phyloP scores from a whole-genome alignment of 2,113 vertebrate genomes.

The Sigmodon hispidus region DNA sequence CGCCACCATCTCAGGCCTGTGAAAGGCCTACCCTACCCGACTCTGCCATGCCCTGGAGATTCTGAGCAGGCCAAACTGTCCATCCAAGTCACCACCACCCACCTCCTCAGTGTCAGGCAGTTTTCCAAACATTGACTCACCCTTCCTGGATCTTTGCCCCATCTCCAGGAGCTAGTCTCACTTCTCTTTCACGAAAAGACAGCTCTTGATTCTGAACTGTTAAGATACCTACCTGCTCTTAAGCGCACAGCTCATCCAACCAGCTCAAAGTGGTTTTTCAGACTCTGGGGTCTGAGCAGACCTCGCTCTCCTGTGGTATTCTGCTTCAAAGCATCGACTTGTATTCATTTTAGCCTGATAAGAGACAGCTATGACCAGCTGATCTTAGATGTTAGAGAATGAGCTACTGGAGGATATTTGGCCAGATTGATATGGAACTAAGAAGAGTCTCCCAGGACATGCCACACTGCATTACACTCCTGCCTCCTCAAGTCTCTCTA shows the following conservation, averaged over 20 bases:
- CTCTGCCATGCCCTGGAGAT: background rate
- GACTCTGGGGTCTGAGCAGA: too few species aligned
- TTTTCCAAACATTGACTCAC: background rate
- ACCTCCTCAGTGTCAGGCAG: background rate
- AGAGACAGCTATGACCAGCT: background rate
- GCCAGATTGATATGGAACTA: background rate
- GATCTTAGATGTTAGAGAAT: background rate
- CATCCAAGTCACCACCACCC: background rate
- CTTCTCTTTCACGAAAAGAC: conserved; percentile 1
- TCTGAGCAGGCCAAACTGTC: background rate
- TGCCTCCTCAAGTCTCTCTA: background rate
- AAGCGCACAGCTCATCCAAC: background rate
- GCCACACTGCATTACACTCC: too few species aligned
- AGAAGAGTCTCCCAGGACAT: background rate
- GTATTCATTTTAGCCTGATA: background rate
- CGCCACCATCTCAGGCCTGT: background rate
- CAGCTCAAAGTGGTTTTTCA: background rate
- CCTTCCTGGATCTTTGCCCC: background rate
- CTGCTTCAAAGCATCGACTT: conserved; percentile 3
- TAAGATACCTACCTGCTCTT: background rate
- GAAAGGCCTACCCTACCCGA: background rate
- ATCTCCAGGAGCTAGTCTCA: background rate
- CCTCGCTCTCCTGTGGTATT: background rate
- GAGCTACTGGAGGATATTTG: background rate
- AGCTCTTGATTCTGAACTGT: background rate